A percentile compares a stretch with the other conserved stretches of the same genome.
These are phyloP conservation scores for Lepidostoma basale DNA, from an alignment of 1,140 invertebrate genomes.

Conservation along the genomic window DNA sequence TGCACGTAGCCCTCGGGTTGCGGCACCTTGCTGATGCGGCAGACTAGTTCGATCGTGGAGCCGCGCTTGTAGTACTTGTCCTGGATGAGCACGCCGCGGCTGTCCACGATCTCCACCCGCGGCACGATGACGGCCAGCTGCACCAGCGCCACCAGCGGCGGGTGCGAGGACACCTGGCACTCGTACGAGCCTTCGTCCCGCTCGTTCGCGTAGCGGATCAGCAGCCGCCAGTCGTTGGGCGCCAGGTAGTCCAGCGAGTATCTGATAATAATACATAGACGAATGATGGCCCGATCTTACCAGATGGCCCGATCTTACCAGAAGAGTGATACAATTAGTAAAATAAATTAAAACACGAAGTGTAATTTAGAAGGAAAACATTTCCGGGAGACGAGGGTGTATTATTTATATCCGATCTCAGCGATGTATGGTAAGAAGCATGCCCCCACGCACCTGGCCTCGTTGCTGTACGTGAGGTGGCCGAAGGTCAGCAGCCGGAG, in stretches of 20 bases:
- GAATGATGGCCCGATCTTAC: too few species aligned
- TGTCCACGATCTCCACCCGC: slow-evolving; percentile 82
- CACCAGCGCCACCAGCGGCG: slow-evolving; percentile 73
- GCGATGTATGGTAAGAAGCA: too few species aligned
- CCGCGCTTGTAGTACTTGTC: slow-evolving; percentile 88
- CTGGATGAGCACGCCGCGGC: slow-evolving; percentile 74
- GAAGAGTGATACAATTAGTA: too few species aligned
- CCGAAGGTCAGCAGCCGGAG: slow-evolving; percentile 78
- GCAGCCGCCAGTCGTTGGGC: slow-evolving; percentile 80
- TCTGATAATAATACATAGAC: too few species aligned
- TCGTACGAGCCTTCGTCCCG: slow-evolving; percentile 78
- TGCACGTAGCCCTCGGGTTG: slow-evolving; percentile 78
- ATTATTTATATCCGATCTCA: too few species aligned
- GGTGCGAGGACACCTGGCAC: slow-evolving; percentile 80
- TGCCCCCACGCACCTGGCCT: slow-evolving; percentile 69
- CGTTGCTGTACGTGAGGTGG: slow-evolving; percentile 79
- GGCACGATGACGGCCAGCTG: slow-evolving; percentile 79
- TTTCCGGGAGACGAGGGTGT: too few species aligned
- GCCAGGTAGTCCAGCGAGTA: slow-evolving; percentile 74
- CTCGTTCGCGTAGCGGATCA: slow-evolving; percentile 74
- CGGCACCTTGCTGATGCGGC: slow-evolving; percentile 80
- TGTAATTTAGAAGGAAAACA: too few species aligned
- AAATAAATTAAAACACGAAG: too few species aligned
- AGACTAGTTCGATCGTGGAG: slow-evolving; percentile 84
- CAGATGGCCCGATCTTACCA: too few species aligned